Percentiles rank a stretch among this genome's conserved stretches.
Evolutionary conservation across 2,113 vertebrate genomes (phyloP).

Genomic region (Ornithorhynchus anatinus): DNA sequence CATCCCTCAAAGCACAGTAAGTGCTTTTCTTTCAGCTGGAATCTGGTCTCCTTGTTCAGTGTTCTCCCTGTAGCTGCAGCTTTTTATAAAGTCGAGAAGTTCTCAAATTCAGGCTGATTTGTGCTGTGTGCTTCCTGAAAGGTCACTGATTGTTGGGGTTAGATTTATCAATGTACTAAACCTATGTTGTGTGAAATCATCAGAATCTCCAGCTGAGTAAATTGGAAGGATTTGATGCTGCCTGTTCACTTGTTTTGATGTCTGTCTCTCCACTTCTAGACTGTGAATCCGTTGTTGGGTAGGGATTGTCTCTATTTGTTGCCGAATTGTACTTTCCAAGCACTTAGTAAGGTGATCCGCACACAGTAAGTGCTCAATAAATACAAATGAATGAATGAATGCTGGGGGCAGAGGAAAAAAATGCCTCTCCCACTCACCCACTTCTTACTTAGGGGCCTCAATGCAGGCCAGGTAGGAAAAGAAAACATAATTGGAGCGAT

Average conservation of each 20-base stretch:
- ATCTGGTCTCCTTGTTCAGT: not conserved
- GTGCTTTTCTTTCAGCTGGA: not conserved
- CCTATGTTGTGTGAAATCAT: slow-evolving; percentile 25
- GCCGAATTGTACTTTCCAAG: too few relatives aligned
- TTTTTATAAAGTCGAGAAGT: not conserved
- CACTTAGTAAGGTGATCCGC: too few relatives aligned
- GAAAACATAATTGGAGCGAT: slow-evolving; percentile 51
- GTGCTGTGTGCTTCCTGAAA: not conserved
- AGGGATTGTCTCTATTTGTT: too few relatives aligned
- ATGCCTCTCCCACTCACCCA: not conserved
- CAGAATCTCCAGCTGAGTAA: slow-evolving; percentile 40
- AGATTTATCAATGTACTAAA: not conserved
- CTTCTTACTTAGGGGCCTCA: slow-evolving; percentile 15
- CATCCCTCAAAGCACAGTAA: not conserved
- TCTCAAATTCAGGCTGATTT: not conserved
- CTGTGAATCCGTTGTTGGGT: too few relatives aligned
- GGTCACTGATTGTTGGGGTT: not conserved
- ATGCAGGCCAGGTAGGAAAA: slow-evolving; percentile 4
- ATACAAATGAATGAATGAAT: too few relatives aligned
- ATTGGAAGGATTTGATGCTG: slow-evolving; percentile 18
- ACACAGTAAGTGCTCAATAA: too few relatives aligned
- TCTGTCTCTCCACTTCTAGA: too few relatives aligned
- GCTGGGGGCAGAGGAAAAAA: not conserved
- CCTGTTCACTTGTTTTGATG: not conserved
- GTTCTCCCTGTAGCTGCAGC: not conserved